Evolutionary conservation across 2,113 vertebrate genomes (phyloP).

Genomic region (Otus sunia): DNA sequence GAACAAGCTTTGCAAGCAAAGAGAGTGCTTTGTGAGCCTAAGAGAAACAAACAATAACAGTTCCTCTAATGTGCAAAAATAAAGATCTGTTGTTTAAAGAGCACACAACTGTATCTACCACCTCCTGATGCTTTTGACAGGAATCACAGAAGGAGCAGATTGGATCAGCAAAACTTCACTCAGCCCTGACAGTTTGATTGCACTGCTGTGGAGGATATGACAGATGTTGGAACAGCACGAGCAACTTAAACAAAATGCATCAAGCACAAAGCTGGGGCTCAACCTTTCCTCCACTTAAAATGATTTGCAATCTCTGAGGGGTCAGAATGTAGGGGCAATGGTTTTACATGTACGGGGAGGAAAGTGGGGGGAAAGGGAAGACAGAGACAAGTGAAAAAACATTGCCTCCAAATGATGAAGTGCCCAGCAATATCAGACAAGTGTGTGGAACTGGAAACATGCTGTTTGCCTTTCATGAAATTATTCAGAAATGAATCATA

Average conservation of each 20-base stretch:
- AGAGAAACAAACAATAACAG: conserved; percentile 21
- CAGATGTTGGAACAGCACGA: conserved; percentile 52
- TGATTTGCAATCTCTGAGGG: conserved; percentile 7
- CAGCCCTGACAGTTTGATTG: conserved; percentile 57
- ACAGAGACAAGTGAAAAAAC: not conserved
- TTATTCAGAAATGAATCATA: conserved; percentile 39
- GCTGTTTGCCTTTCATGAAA: conserved; percentile 33
- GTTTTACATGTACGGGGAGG: not conserved
- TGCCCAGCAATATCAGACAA: not conserved
- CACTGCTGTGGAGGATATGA: conserved; percentile 42
- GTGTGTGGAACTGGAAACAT: not conserved
- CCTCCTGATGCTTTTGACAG: conserved; percentile 49
- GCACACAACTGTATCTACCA: conserved; percentile 43
- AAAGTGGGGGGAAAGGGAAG: not conserved
- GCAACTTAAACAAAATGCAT: conserved; percentile 28
- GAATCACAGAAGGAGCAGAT: conserved; percentile 40
- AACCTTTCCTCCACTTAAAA: not conserved
- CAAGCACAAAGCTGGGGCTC: not conserved
- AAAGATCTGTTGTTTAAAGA: conserved; percentile 50
- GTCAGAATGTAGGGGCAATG: not conserved
- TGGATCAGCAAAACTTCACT: conserved; percentile 58
- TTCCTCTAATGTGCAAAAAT: conserved; percentile 6
- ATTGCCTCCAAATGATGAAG: conserved; percentile 32
- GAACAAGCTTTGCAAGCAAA: not conserved
- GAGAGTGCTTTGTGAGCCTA: not conserved